Evolutionary conservation across 2,113 vertebrate genomes (phyloP).

Genomic region (Clarias gariepinus): DNA sequence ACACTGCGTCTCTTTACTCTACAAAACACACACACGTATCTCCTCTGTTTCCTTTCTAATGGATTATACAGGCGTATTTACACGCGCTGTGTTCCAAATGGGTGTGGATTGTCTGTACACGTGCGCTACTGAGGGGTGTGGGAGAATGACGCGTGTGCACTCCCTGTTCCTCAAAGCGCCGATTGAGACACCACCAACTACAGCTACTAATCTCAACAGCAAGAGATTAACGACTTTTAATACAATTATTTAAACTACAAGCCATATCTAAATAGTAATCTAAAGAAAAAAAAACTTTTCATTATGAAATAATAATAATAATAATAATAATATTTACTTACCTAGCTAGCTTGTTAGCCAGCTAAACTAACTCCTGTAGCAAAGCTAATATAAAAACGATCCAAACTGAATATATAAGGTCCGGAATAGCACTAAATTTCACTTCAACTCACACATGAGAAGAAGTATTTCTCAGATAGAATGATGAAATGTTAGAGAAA

Average conservation of each 20-base stretch:
- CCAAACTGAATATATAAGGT: background rate
- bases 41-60: background rate
- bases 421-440: background rate
- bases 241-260: too few species aligned
- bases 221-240: background rate
- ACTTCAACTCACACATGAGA: background rate
- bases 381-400: background rate
- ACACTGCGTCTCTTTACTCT: conserved; percentile 27
- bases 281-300: background rate
- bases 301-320: background rate
- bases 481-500: background rate
- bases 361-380: background rate
- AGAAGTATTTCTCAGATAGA: background rate
- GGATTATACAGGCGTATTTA: background rate
- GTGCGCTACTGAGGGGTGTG: background rate
- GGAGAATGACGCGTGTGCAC: background rate
- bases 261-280: background rate
- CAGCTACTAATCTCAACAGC: background rate
- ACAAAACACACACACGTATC: background rate
- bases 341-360: conserved; percentile 1
- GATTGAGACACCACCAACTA: background rate
- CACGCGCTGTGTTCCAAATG: background rate
- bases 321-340: background rate
- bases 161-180: background rate
- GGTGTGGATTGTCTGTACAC: background rate